Evolutionary conservation across 2,888 invertebrate genomes (phyloP), one percentile per base, ranked within the genome.

Genomic region (Trachelus tabidus): DNA sequence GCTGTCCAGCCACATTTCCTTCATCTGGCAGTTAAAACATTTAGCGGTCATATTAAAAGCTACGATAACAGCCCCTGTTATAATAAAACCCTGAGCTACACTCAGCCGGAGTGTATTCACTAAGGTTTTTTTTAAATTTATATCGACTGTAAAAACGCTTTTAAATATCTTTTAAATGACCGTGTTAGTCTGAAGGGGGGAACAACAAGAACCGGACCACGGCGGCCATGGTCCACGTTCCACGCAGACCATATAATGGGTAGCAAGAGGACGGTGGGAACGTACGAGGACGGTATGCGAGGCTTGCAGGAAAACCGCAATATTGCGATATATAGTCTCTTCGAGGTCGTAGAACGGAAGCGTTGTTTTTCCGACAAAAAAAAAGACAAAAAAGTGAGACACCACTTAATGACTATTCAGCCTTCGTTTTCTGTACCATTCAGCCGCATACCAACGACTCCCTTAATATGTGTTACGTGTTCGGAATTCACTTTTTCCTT

Each of bases 301-400:
- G 69, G 69, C 15, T 30, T 69, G 11, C 37, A 68, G 31, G 35
- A 73, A 77, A 79, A 74, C 76, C 79, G 74, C 77, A 79, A 73
- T 75, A 76, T 78, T 76, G 77, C 80, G 77, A 80, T 80, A 77
- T 80, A 77, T 69, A 4, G 30, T 23, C 69, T 33, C 30, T 15
- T 40, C 6, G 40, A 40, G 15, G 40, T 15, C 40, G 40, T 6
- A 40, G 40, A 15, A 40, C 40, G 15, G 2, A 15, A 40, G 40
- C 40, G 40, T 15, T 15, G 15, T 40, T 40, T 40, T 40, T 40
- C 15, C 40, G 1, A 15, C 1, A 40, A 40, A 15, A 4, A 40
- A 40, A 40, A 2, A 0, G 0, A 15, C 6, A 15, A 40, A 15
- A 40, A 15, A 40, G 2, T 40, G 40, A 2, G 40, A 15, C 15